Base-by-base conservation (phyloP, 2,797 vertebrate species). In the Leptatherina wallacei region DNA sequence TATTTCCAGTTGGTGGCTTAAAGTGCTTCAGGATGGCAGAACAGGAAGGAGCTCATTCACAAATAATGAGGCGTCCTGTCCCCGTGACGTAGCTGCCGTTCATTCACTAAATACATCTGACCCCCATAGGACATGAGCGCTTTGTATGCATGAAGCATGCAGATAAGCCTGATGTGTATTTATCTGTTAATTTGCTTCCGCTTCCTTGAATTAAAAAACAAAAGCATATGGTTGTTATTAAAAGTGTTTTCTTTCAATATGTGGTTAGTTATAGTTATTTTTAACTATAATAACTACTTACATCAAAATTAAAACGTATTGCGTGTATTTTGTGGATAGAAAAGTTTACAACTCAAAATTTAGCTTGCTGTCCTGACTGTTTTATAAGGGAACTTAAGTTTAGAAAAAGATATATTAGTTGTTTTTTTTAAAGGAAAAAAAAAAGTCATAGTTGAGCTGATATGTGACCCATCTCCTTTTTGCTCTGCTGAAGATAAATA, bases 21-120 rank as follows among this genome's bases (percentile, higher is more conserved):
- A 92, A 93, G 88, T 78, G 90, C 81, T 93, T 94, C 91, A 90
- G 86, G 42, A 90, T 91, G 92, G 85, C 73, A 77, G 83, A 85
- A 88, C 89, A 89, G 90, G 90, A 93, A 94, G 86, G 67, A 87
- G 76, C 85, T 90, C 87, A 91, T 94, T 93, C 91, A 92, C 87
- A 89, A 88, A 92, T 93, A 93, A 94, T 92, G 92, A 93, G 86
- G 74, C 85, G 60, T 84, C 74, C 76, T 36, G 76, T 86, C 55
- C 69, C 70, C 40, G 81, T 92, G 91, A 94, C 85, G 81, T 90
- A 61, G 86, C 80, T 65, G 69, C 86, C 73, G 74, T 80, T 89
- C 90, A 89, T 87, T 91, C 88, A 90, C 77, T 65, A 85, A 89
- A 74, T 51, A 82, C 83, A 69, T 85, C 75, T 81, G 81, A 88